Evolutionary conservation across 2,113 vertebrate species (phyloP).

Genomic region (Orycteropus afer): DNA sequence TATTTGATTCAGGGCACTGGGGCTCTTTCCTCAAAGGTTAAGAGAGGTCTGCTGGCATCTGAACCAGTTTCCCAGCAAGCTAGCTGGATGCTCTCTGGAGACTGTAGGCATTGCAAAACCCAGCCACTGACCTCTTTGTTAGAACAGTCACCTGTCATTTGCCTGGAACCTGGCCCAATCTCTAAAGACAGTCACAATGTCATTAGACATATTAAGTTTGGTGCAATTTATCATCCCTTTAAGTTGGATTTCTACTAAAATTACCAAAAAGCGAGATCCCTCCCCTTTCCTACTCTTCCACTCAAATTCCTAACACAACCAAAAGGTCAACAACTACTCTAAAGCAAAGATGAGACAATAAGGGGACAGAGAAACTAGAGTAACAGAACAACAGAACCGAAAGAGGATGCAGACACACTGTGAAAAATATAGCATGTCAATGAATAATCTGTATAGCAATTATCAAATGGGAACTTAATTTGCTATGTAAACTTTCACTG

Average conservation of each 20-base stretch:
- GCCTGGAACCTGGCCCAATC: neutral
- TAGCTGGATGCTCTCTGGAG: constrained; percentile 36
- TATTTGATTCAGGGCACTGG: too few relatives aligned
- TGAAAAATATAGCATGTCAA: neutral
- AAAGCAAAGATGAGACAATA: neutral
- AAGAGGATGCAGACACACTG: neutral
- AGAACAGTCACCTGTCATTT: neutral
- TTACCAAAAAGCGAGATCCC: neutral
- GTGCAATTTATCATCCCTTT: neutral
- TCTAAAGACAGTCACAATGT: neutral
- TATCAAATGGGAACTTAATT: neutral
- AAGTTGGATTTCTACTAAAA: neutral
- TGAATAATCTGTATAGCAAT: neutral
- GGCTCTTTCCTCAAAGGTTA: neutral
- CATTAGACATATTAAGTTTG: neutral
- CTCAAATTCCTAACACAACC: neutral
- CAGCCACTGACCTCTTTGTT: neutral
- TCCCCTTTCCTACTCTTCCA: neutral
- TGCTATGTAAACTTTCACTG: neutral
- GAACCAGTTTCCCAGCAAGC: neutral
- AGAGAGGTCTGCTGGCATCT: neutral
- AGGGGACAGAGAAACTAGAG: neutral
- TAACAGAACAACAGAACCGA: neutral
- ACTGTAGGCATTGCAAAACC: neutral
- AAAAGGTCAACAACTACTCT: neutral